Percentiles rank a stretch among this genome's conserved stretches.
Conservation (phyloP, 2,888 invertebrate genomes). For the Drosophila stalkeri region DNA sequence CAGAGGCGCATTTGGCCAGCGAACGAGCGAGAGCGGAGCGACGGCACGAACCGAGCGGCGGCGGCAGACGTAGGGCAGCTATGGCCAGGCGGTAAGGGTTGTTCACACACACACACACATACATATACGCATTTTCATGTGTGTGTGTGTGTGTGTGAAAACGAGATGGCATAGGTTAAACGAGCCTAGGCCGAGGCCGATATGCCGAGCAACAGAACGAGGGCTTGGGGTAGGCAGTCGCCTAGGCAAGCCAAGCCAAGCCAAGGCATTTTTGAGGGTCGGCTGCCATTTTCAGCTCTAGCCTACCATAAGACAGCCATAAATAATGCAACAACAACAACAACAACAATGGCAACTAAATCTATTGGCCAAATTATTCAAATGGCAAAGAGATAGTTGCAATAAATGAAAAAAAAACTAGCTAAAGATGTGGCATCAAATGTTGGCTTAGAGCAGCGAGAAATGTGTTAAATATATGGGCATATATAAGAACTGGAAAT, state of each 20-base stretch:
- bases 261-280: slow-evolving; percentile 1
- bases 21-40: slow-evolving; percentile 43
- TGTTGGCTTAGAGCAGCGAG: background rate
- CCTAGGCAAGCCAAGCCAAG: slow-evolving; percentile 3
- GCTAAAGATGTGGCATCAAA: background rate
- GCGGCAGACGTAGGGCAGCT: slow-evolving; percentile 27
- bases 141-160: slow-evolving; percentile 15
- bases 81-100: slow-evolving; percentile 58
- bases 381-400: background rate
- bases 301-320: slow-evolving; percentile 31
- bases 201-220: slow-evolving; percentile 11
- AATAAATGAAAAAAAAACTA: background rate
- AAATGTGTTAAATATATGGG: background rate
- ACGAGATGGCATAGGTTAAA: slow-evolving; percentile 46
- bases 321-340: slow-evolving; percentile 28
- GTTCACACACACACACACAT: slow-evolving; percentile 33
- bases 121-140: background rate
- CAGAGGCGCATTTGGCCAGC: slow-evolving; percentile 36
- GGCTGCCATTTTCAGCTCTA: slow-evolving; percentile 54
- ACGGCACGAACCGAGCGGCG: background rate
- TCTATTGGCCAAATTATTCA: slow-evolving; percentile 3
- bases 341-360: background rate
- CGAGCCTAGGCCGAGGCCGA: slow-evolving; percentile 45
- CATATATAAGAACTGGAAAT: background rate
- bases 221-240: background rate